Conservation (phyloP, 2,888 invertebrate species). For the Rhaphigaster nebulosa region DNA sequence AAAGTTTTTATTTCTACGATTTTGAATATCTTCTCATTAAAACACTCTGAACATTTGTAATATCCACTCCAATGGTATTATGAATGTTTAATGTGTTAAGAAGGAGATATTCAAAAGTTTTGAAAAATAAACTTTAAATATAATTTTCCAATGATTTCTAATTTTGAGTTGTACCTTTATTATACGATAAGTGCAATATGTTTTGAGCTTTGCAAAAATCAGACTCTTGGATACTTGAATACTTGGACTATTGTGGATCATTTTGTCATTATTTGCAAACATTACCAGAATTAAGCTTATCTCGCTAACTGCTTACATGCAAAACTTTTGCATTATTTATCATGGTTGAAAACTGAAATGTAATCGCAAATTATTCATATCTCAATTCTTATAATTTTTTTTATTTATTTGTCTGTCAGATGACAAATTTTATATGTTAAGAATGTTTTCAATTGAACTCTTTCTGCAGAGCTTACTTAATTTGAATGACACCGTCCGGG, state of each 20-base stretch:
- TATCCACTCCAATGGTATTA: too few species aligned
- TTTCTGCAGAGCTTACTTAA: not conserved
- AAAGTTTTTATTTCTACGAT: too few species aligned
- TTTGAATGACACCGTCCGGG: conserved; percentile 43
- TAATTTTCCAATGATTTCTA: too few species aligned
- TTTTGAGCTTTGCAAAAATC: not conserved
- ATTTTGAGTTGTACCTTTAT: too few species aligned
- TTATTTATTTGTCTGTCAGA: not conserved
- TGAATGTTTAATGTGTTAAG: too few species aligned
- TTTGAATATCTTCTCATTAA: too few species aligned
- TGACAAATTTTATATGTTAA: not conserved
- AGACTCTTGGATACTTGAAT: not conserved
- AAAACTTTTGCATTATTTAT: not conserved
- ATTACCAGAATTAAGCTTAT: not conserved
- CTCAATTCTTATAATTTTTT: not conserved
- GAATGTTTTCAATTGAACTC: not conserved
- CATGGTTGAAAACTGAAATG: not conserved
- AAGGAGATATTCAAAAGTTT: too few species aligned
- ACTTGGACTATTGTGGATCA: not conserved
- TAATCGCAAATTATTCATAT: not conserved
- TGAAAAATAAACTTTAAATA: too few species aligned
- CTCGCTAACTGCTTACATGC: not conserved
- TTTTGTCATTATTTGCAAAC: not conserved
- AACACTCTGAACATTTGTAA: too few species aligned
- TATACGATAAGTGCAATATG: too few species aligned